Evolutionary conservation across 2,113 vertebrate species (phyloP).

Genomic region (Haemorhous mexicanus): DNA sequence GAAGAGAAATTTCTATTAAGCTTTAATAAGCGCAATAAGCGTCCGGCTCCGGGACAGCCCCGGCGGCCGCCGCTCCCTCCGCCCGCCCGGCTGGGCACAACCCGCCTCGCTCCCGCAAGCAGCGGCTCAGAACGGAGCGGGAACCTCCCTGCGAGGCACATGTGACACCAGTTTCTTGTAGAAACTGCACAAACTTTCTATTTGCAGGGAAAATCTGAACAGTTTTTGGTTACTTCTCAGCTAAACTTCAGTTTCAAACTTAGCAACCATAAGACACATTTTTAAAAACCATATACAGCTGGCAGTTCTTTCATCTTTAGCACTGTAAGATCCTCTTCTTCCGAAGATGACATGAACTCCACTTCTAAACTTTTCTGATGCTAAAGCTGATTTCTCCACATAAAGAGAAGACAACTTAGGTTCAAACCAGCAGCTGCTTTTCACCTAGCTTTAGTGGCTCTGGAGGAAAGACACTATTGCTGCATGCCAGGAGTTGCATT

Average conservation of each 20-base stretch:
- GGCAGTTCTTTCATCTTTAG: not conserved
- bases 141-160: not conserved
- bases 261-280: not conserved
- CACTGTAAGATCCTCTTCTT: not conserved
- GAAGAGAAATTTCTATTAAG: not conserved
- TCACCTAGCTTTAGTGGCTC: not conserved
- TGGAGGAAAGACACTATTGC: not conserved
- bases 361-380: not conserved
- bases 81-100: not conserved
- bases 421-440: not conserved
- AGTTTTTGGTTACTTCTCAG: not conserved
- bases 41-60: no score
- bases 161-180: not conserved
- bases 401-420: not conserved
- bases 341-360: not conserved
- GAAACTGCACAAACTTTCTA: not conserved
- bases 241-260: not conserved
- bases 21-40: not conserved
- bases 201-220: not conserved
- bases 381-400: not conserved
- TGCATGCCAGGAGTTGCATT: not conserved
- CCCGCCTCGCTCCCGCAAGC: accelerated
- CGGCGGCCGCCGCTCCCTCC: not conserved
- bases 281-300: not conserved
- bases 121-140: accelerated